Evolutionary conservation across 2,113 vertebrate species (phyloP).

Genomic region (Regulus satrapa): DNA sequence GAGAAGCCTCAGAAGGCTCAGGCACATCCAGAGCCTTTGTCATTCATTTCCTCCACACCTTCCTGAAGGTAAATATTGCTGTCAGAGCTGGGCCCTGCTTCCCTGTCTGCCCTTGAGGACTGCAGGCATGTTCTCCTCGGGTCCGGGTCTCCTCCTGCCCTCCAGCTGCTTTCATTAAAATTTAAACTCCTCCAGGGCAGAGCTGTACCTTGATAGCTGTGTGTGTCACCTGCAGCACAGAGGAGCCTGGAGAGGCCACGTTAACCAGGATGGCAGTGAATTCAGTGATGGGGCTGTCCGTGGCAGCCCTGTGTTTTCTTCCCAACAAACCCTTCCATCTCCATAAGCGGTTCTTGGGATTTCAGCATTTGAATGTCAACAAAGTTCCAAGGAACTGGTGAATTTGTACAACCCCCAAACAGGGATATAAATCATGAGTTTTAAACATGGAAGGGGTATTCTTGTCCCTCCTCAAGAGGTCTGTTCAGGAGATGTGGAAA

Average conservation of each 20-base stretch:
- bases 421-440: background rate
- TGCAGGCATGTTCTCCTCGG: background rate
- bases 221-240: background rate
- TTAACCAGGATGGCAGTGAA: background rate
- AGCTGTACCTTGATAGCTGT: background rate
- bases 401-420: background rate
- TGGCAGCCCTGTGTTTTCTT: background rate
- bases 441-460: background rate
- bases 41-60: background rate
- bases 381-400: background rate
- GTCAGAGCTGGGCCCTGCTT: background rate
- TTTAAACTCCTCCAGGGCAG: background rate
- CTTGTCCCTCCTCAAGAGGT: background rate
- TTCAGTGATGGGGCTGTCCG: accelerated
- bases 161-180: background rate
- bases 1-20: accelerated
- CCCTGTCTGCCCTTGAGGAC: background rate
- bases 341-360: accelerated
- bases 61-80: background rate
- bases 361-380: background rate
- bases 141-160: background rate
- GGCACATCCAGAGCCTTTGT: background rate
- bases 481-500: background rate
- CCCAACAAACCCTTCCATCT: background rate
- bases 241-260: background rate